A percentile compares a stretch with the other conserved stretches of the same genome.
These are phyloP conservation scores for Etia nguti DNA, from an alignment of 2,113 vertebrate genomes.

Conservation along the genomic window DNA sequence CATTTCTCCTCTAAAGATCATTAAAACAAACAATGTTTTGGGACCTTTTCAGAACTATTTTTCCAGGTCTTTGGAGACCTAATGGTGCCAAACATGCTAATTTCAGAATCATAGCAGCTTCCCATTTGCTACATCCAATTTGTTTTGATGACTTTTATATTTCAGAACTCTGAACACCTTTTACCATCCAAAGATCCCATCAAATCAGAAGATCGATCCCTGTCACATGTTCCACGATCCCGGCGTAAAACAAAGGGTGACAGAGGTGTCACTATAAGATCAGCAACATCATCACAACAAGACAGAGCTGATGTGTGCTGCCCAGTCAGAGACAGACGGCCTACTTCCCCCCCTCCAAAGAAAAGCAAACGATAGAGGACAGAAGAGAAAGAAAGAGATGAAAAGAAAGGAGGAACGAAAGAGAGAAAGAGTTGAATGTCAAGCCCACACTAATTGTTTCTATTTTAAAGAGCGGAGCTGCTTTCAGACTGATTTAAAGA, in stretches of 20 bases:
- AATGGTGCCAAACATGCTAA: not conserved
- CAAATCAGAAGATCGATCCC: not conserved
- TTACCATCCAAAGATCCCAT: not conserved
- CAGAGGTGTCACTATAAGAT: not conserved
- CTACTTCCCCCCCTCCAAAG: not conserved
- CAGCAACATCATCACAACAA: not conserved
- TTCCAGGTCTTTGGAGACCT: not conserved
- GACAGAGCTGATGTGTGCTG: not conserved
- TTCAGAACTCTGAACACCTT: rapidly evolving
- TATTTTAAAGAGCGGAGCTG: slow-evolving; percentile 38
- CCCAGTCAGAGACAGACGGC: not conserved
- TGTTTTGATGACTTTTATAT: not conserved
- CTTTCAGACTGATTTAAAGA: slow-evolving; percentile 43
- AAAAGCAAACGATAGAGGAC: not conserved
- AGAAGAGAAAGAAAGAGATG: not conserved
- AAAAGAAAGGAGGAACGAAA: not conserved
- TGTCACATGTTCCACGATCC: not conserved
- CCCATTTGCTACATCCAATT: not conserved
- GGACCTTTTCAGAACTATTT: too few relatives aligned
- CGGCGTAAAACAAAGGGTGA: not conserved
- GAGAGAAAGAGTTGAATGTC: slow-evolving; percentile 24
- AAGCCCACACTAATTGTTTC: slow-evolving; percentile 41
- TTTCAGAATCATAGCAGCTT: not conserved
- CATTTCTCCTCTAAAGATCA: not conserved
- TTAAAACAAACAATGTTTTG: not conserved